A percentile compares a stretch with the other conserved stretches of the same genome.
These are phyloP conservation scores for Cygnus buccinator DNA, from an alignment of 2,113 vertebrate genomes.

Conservation along the genomic window DNA sequence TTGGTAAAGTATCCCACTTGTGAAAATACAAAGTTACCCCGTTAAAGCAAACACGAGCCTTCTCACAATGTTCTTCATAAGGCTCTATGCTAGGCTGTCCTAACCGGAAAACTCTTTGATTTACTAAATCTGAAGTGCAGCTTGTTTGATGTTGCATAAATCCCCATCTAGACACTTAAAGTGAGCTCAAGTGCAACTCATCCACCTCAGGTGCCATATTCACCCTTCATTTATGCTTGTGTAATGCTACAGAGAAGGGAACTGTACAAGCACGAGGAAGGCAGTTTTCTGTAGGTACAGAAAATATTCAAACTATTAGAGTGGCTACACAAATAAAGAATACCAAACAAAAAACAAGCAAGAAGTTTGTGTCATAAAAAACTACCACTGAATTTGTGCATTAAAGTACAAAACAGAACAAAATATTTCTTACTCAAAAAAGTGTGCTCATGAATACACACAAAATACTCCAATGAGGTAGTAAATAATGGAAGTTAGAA, in stretches of 20 bases:
- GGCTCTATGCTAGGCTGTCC: neutral
- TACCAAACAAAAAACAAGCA: neutral
- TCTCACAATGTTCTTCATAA: neutral
- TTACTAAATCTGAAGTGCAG: constrained; percentile 21
- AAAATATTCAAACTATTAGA: neutral
- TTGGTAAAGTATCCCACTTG: neutral
- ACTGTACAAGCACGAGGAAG: neutral
- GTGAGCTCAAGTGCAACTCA: neutral
- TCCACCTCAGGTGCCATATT: neutral
- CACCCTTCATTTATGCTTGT: neutral
- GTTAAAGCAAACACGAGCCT: neutral
- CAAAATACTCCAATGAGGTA: too few relatives aligned
- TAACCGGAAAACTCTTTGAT: neutral
- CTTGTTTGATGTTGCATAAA: neutral
- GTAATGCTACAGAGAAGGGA: neutral
- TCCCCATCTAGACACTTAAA: constrained; percentile 7
- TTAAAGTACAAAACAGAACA: neutral
- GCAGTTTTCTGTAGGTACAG: neutral
- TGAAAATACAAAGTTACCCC: constrained; percentile 8
- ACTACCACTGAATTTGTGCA: neutral
- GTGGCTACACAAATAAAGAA: neutral
- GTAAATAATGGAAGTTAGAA: neutral
- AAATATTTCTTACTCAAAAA: neutral
- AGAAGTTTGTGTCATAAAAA: neutral
- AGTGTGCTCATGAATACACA: neutral